Evolutionary conservation across 2,797 vertebrate genomes (phyloP).

Genomic region (Oceanodroma leucorhoa): DNA sequence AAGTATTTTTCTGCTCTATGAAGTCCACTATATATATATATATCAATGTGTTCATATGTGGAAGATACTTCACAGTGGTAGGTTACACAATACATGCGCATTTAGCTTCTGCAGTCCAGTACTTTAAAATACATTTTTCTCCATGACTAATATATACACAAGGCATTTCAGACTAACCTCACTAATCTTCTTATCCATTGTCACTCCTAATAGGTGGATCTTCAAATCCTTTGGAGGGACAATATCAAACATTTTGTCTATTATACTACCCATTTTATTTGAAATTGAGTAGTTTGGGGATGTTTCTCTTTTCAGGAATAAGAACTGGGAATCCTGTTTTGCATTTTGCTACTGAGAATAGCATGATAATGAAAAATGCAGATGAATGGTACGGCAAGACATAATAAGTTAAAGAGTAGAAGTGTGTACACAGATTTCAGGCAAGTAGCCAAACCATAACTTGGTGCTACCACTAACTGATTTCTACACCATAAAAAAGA

Average conservation of each 20-base stretch:
- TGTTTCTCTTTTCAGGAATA: neutral
- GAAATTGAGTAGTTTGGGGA: neutral
- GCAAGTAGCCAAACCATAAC: neutral
- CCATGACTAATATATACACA: neutral
- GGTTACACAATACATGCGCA: rapidly evolving
- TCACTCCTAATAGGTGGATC: neutral
- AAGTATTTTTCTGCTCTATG: neutral
- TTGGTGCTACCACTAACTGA: neutral
- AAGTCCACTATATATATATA: neutral
- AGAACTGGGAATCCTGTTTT: neutral
- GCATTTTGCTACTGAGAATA: neutral
- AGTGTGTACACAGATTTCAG: neutral
- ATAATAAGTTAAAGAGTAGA: neutral
- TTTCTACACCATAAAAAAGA: neutral
- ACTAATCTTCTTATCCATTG: neutral
- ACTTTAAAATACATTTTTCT: neutral
- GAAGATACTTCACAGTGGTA: neutral
- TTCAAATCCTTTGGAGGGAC: neutral
- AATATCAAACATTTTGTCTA: neutral
- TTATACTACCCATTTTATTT: neutral
- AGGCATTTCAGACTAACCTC: neutral
- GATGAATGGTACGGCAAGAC: neutral
- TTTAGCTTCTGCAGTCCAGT: neutral
- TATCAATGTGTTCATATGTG: neutral
- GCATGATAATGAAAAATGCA: neutral